phyloP scores from a whole-genome alignment of 2,113 vertebrate genomes.

The Bolborhynchus lineola region DNA sequence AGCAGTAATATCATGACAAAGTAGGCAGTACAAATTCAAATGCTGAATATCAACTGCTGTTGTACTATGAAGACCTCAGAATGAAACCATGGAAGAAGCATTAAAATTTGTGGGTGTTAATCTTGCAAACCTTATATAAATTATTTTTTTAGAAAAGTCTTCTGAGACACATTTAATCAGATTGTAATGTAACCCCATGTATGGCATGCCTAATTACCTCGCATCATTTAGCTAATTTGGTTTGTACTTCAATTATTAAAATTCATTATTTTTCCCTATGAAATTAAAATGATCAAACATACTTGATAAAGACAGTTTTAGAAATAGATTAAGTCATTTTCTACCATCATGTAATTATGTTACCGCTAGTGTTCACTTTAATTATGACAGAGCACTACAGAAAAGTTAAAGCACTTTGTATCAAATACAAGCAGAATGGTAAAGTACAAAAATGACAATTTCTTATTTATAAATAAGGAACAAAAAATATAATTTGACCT shows the following conservation, averaged over 20 bases:
- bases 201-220: conserved; percentile 49
- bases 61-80: background rate
- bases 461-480: background rate
- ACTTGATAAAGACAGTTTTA: conserved; percentile 46
- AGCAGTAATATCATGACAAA: background rate
- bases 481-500: background rate
- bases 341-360: conserved; percentile 28
- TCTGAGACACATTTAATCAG: conserved; percentile 45
- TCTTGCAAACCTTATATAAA: conserved; percentile 21
- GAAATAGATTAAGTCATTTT: conserved; percentile 49
- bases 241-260: conserved; percentile 53
- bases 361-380: conserved; percentile 43
- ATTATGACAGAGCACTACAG: background rate
- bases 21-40: background rate
- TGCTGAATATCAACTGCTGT: background rate
- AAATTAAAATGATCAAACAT: conserved; percentile 55
- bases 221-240: conserved; percentile 43
- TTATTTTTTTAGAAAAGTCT: background rate
- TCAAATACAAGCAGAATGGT: background rate
- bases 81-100: background rate
- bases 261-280: conserved; percentile 30
- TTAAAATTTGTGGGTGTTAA: background rate
- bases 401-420: background rate
- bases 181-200: conserved; percentile 8
- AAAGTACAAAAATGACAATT: background rate